A percentile compares a stretch with the other conserved stretches of the same genome.
These are phyloP conservation scores for Cephalotes varians DNA, from an alignment of 2,888 invertebrate genomes.

Conservation along the genomic window DNA sequence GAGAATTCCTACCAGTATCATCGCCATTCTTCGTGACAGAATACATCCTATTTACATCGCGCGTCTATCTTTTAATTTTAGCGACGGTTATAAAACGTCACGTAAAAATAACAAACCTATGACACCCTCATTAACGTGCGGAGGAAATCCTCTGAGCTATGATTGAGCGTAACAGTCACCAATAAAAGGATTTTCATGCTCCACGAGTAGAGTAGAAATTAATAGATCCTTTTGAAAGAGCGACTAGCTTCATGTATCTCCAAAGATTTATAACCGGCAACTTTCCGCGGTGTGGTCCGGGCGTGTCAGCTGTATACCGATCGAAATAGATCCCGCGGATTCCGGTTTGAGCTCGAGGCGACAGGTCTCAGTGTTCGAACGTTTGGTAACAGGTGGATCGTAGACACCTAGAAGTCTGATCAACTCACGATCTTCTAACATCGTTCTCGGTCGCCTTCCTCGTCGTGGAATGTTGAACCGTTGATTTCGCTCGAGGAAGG, in stretches of 20 bases:
- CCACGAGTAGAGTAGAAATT: slow-evolving; percentile 37
- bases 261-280: slow-evolving; percentile 62
- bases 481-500: slow-evolving; percentile 76
- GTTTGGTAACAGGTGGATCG: slow-evolving; percentile 78
- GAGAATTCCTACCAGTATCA: not conserved
- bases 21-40: slow-evolving; percentile 14
- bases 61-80: slow-evolving; percentile 35
- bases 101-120: slow-evolving; percentile 48
- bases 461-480: slow-evolving; percentile 78
- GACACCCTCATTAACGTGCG: slow-evolving; percentile 37
- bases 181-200: slow-evolving; percentile 49
- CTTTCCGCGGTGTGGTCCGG: slow-evolving; percentile 54
- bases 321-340: slow-evolving; percentile 71
- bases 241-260: slow-evolving; percentile 44
- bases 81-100: slow-evolving; percentile 25
- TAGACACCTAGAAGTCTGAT: slow-evolving; percentile 33
- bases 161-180: slow-evolving; percentile 41
- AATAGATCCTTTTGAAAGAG: slow-evolving; percentile 58
- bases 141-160: slow-evolving; percentile 1
- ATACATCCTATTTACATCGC: slow-evolving; percentile 24
- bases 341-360: slow-evolving; percentile 47
- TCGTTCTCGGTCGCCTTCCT: slow-evolving; percentile 46
- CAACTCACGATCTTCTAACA: slow-evolving; percentile 31
- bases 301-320: slow-evolving; percentile 69
- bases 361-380: slow-evolving; percentile 61